Conservation (phyloP, 2,113 vertebrate genomes). For the Marmota monax region DNA sequence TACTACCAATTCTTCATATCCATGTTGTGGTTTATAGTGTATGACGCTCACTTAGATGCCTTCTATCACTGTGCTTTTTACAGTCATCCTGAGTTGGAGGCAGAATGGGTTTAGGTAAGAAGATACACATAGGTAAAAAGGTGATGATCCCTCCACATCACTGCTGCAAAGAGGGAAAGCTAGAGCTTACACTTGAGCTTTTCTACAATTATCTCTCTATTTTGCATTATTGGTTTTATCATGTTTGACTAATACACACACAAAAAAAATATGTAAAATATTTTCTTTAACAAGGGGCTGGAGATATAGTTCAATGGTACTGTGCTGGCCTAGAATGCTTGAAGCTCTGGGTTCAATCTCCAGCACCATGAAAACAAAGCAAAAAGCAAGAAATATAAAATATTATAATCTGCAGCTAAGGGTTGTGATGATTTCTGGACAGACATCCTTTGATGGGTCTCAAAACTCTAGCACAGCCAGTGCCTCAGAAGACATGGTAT, state of each 20-base stretch:
- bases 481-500: background rate
- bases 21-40: background rate
- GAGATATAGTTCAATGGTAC: too few relatives aligned
- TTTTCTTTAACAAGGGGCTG: background rate
- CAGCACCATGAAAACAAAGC: background rate
- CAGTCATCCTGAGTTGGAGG: background rate
- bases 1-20: background rate
- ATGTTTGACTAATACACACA: background rate
- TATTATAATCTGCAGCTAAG: background rate
- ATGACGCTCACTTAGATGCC: background rate
- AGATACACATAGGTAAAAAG: background rate
- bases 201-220: background rate
- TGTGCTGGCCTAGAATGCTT: background rate
- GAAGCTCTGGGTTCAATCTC: background rate
- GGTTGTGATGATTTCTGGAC: background rate
- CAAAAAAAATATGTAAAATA: background rate
- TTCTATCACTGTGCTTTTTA: background rate
- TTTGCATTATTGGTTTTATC: background rate
- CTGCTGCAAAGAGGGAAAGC: background rate
- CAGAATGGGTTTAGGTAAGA: background rate
- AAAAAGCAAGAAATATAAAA: background rate
- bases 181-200: background rate
- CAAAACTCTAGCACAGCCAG: background rate
- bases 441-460: background rate
- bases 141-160: background rate